A percentile compares a stretch with the other conserved stretches of the same genome.
phyloP scores from a whole-genome alignment of 2,797 vertebrate species.

The Staurois parvus region DNA sequence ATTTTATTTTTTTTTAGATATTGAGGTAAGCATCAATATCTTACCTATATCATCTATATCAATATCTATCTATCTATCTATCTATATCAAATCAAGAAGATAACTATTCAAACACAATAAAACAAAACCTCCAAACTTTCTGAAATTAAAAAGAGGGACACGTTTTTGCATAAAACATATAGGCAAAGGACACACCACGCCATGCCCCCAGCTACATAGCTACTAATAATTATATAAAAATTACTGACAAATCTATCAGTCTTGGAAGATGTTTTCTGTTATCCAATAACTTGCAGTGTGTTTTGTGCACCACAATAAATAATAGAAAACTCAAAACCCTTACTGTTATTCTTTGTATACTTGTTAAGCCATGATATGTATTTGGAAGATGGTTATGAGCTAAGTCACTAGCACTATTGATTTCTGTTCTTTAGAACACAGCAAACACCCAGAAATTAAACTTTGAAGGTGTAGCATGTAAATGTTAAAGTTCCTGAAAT shows the following conservation, averaged over 20 bases:
- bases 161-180: no score
- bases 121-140: no score
- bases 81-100: background rate
- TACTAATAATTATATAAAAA: background rate
- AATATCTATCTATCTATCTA: no score
- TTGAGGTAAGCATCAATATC: background rate
- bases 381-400: conserved; percentile 18
- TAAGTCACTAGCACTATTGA: conserved; percentile 36
- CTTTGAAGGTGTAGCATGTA: conserved; percentile 49
- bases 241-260: no score
- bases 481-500: conserved; percentile 73
- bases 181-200: no score
- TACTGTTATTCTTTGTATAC: conserved; percentile 14
- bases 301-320: no score
- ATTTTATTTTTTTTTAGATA: background rate
- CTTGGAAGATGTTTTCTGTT: no score
- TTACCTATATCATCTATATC: no score
- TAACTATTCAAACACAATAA: background rate
- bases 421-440: conserved; percentile 28
- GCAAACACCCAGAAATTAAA: conserved; percentile 46
- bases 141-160: no score
- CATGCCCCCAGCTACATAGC: no score
- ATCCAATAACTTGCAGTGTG: no score
- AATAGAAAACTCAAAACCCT: no score
- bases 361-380: conserved; percentile 34